These are phyloP conservation scores for Dicyrtomina minuta DNA, from an alignment of 2,888 invertebrate species.

Conservation along the genomic window DNA sequence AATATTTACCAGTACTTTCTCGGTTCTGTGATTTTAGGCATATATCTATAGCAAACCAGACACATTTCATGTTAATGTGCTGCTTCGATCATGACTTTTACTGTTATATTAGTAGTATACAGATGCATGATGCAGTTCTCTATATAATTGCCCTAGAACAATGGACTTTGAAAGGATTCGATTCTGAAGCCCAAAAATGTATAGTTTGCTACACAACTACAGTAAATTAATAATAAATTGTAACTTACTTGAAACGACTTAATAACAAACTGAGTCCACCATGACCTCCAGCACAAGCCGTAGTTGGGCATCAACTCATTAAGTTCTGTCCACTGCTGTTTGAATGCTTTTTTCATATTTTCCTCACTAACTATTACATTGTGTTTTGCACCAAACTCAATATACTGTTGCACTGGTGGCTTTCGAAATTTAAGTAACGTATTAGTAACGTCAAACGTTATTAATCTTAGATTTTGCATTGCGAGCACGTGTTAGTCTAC, in stretches of 20 bases:
- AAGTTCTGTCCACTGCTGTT: conserved; percentile 66
- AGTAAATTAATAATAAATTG: background rate
- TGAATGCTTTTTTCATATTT: conserved; percentile 61
- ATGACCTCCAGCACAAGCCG: conserved; percentile 74
- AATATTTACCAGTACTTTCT: no score
- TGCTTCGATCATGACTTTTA: no score
- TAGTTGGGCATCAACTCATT: conserved; percentile 75
- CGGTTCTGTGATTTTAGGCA: no score
- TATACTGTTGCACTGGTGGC: conserved; percentile 74
- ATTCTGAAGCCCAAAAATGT: no score
- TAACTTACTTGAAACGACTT: conserved; percentile 64
- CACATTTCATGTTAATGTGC: no score
- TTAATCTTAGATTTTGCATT: conserved; percentile 53
- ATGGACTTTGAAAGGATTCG: no score
- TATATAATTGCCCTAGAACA: no score
- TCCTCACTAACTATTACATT: conserved; percentile 61
- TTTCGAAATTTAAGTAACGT: conserved; percentile 73
- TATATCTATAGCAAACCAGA: no score
- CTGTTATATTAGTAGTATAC: no score
- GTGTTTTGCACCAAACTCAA: conserved; percentile 67
- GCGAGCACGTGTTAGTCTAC: no score
- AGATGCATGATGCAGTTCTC: no score
- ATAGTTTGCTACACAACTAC: background rate
- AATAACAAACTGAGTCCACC: conserved; percentile 76
- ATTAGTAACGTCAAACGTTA: conserved; percentile 87